Base-by-base conservation (phyloP, 1,140 invertebrate genomes). In the Drosophila tristis region DNA sequence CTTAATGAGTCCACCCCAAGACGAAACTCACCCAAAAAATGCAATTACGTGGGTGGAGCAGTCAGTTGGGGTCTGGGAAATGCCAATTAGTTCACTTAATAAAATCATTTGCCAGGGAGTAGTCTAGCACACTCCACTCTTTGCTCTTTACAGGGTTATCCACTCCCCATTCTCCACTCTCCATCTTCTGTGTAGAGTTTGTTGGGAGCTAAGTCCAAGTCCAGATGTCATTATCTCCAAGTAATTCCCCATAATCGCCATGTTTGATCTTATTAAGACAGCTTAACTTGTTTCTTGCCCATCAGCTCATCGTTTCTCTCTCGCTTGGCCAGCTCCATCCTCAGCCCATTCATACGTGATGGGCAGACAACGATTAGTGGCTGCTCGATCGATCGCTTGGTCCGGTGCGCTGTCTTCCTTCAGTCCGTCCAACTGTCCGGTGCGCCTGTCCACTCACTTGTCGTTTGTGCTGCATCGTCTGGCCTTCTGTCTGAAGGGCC, bases 251-350 rank as follows among this genome's bases (percentile, higher is more conserved):
- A 84, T 80, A 89, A 89, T 89, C 73, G 73, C 59, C 76, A 74
- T 82, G 71, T 73, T 87, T 89, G 78, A 87, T 87, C 76, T 76
- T 82, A 87, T 87, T 87, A 87, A 87, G 84, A 79, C 78, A 89
- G 78, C 82, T 87, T 73, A 78, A 81, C 78, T 70, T 78, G 74
- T 87, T 86, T 75, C 62, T 75, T 61, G 35, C 50, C 60, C 73
- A 55, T 78, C 68, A 65, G 67, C 74, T 78, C 68, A 65, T 71
- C 74, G 59, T 61, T 31, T 29, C 39, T 25, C 16, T 15, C 16
- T 15, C 35, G 13, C 26, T 25, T 39, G 29, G 44, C 20, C 26
- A 29, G 64, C 20, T 48, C 43, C 31, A 35, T 15, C 13, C 51
- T 45, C 50, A 56, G 48, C 57, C 74, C 72, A 76, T 75, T 76